Base-by-base conservation (phyloP, 1,140 invertebrate genomes). In the Argopecten irradians region DNA sequence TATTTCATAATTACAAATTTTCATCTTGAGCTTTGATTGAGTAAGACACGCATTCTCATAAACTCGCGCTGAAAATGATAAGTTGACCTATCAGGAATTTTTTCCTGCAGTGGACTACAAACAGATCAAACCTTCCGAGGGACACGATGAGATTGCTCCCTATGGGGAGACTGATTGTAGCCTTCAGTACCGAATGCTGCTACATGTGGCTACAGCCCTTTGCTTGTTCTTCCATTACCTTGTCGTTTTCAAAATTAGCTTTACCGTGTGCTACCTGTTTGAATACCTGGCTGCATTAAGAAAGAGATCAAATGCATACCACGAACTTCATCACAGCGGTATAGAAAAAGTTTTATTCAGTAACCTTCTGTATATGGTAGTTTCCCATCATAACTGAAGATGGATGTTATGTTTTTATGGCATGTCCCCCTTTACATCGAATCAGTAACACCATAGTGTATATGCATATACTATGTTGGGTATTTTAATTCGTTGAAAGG, bases 1-100 rank as follows among this genome's bases (percentile, higher is more conserved):
- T 33, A 84, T 84, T 84, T 84, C 34, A 84, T 84, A 84, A 84
- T 39, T 39, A 84, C 34, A 36, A 35, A 84, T 36, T 84, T 39
- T 36, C 22, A n/a, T 36, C 83, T 33, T 22, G 36, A 36, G 83
- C 34, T 84, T 34, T 9, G 83, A n/a, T 39, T 84, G 34, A 39
- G 34, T 84, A 84, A 36, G 34, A 36, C 34, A 39, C 22, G n/a
- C 34, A 84, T 35, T 84, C 83, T 35, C 34, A 84, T 36, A 84
- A 36, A 84, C 36, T 28, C 83, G 8, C 14, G 36, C n/a, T 84
- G n/a, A 84, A 84, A 84, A 35, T 35, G 16, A 84, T 84, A 39
- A 84, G n/a, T 34, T 22, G 34, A 36, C 83, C 28, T 28, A 84
- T 84, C n/a, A 84, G 34, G 36, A 84, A 28, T 35, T n/a, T 84